phyloP scores from a whole-genome alignment of 2,797 vertebrate species.

The Furcifer pardalis region DNA sequence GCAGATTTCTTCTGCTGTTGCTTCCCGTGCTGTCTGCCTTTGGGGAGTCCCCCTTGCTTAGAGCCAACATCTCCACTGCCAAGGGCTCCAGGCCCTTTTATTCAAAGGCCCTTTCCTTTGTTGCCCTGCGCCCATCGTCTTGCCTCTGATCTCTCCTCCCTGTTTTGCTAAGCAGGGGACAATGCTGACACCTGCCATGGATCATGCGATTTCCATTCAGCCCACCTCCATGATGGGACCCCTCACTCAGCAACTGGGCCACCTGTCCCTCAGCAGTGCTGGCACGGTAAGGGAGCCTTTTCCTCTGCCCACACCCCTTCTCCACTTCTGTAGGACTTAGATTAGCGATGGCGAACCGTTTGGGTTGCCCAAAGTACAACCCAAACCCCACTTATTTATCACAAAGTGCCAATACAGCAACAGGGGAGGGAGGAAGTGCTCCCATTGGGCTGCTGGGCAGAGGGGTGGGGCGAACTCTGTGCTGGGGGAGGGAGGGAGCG shows the following conservation, averaged over 20 bases:
- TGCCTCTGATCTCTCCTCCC: not conserved
- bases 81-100: not conserved
- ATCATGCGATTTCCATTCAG: conserved; percentile 91
- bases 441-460: no score
- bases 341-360: no score
- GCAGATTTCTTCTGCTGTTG: not conserved
- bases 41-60: not conserved
- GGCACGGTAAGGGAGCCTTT: conserved; percentile 81
- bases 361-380: no score
- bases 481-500: no score
- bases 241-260: conserved; percentile 90
- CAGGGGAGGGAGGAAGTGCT: no score
- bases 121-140: no score
- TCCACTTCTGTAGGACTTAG: not conserved
- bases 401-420: no score
- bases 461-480: no score
- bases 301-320: not conserved
- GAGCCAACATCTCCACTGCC: not conserved
- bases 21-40: not conserved
- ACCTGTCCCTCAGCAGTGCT: conserved; percentile 88
- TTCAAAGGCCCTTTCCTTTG: not conserved
- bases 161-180: conserved; percentile 77
- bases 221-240: conserved; percentile 89
- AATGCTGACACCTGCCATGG: conserved; percentile 87
- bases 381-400: no score